Percentiles rank a stretch among this genome's conserved stretches.
Evolutionary conservation across 2,797 vertebrate species (phyloP).

Genomic region (Kryptopterus vitreolus): DNA sequence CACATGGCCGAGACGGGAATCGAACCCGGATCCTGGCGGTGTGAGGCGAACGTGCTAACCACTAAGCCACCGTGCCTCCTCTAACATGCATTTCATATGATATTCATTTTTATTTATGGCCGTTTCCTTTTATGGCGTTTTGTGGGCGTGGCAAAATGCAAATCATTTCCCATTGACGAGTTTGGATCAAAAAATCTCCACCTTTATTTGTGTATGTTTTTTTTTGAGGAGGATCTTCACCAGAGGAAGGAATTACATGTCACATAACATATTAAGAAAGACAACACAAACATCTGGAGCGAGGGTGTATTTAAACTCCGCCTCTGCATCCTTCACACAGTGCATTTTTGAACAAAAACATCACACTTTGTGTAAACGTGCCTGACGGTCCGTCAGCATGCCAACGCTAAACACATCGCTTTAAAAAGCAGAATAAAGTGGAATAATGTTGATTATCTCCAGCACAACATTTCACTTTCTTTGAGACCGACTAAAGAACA

Average conservation of each 20-base stretch:
- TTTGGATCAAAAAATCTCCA: too few relatives aligned
- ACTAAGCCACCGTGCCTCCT: too few relatives aligned
- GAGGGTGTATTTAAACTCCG: neutral
- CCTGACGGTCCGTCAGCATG: neutral
- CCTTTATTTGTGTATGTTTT: neutral
- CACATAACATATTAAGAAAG: neutral
- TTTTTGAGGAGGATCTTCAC: neutral
- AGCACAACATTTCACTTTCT: neutral
- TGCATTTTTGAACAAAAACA: neutral
- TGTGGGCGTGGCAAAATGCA: neutral
- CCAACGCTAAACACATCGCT: neutral
- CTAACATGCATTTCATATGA: too few relatives aligned
- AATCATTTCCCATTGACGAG: too few relatives aligned
- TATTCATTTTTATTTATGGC: too few relatives aligned
- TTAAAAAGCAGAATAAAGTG: neutral
- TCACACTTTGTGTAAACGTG: neutral
- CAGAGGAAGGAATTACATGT: neutral
- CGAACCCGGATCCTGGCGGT: too few relatives aligned
- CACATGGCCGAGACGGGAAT: too few relatives aligned
- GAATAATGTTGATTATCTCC: neutral
- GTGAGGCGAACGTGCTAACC: too few relatives aligned
- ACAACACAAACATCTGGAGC: neutral
- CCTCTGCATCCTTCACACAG: neutral
- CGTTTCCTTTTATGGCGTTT: neutral
- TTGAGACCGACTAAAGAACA: neutral